These are phyloP conservation scores for Drosophila melanogaster DNA, from an alignment of 1,140 invertebrate species.

Conservation along the genomic window DNA sequence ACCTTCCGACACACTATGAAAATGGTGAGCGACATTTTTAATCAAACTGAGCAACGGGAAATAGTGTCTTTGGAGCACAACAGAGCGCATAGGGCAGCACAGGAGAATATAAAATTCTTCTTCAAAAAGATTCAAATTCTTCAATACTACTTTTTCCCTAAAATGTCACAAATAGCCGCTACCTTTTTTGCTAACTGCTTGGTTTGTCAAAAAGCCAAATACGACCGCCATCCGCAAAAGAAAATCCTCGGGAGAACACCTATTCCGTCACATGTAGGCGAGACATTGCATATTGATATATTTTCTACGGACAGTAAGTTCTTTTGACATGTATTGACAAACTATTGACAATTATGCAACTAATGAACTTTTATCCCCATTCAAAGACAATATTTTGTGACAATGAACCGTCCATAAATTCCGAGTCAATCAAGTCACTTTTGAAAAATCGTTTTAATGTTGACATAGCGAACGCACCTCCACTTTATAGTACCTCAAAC, in stretches of 20 bases:
- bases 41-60: not conserved
- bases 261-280: slow-evolving; percentile 9
- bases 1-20: too few species aligned
- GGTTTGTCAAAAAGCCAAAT: slow-evolving; percentile 11
- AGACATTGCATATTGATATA: slow-evolving; percentile 2
- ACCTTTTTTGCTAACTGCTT: slow-evolving; percentile 12
- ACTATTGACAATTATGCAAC: too few species aligned
- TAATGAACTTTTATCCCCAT: too few species aligned
- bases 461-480: too few species aligned
- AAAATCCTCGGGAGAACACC: not conserved
- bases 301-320: not conserved
- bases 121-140: too few species aligned
- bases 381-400: too few species aligned
- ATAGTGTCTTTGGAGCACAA: not conserved
- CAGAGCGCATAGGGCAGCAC: slow-evolving; percentile 8
- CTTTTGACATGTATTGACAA: too few species aligned
- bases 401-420: too few species aligned
- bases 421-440: too few species aligned
- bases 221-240: slow-evolving; percentile 13
- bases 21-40: too few species aligned
- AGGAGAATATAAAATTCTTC: slow-evolving; percentile 13
- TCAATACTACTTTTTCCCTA: slow-evolving; percentile 10
- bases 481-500: too few species aligned
- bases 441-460: too few species aligned
- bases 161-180: slow-evolving; percentile 9